Base-by-base conservation (phyloP, 2,888 invertebrate genomes). In the Willowsia nigromaculata region DNA sequence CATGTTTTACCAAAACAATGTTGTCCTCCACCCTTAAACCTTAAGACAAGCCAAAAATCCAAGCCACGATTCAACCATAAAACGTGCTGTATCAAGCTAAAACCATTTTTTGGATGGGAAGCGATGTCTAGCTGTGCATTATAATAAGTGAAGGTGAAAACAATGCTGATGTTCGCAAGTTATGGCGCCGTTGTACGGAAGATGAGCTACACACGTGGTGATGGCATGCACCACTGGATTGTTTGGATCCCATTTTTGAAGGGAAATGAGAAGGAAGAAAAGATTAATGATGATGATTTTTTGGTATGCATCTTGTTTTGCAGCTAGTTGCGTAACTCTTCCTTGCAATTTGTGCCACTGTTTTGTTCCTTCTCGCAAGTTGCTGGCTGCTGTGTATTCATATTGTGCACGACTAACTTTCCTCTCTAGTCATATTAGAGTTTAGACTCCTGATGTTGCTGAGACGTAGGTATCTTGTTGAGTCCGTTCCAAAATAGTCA, bases 401-500 rank as follows among this genome's bases (percentile, higher is more conserved):
- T 27, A 27, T 25, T 30, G 11, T 6, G 11, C 27, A 62, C 27
- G 27, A 27, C n/a, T 62, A 4, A 6, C 27, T 3, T 27, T 9
- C 27, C 13, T 27, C 37, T 68, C 59, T 59, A 1, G 27, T 59
- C 11, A 7, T 2, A 7, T 27, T 68, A 15, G 13, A 9, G 37
- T 68, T 33, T 33, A 33, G 18, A 22, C 18, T 53, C n/a, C 15
- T 53, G 53, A 53, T 56, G 56, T 2, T 56, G 25, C 22, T 6
- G 30, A 11, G 22, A 68, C 22, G 18, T 68, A 7, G 68, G 47
- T 25, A 47, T 76, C 13, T 53, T 30, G 56, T 82, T 82, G 82
- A 82, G 59, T 62, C 22, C n/a, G 82, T 43, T 82, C 82, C 82
- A 82, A 82, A 82, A 82, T 27, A 65, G 62, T 82, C 25, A 82